A percentile compares a stretch with the other conserved stretches of the same genome.
Evolutionary conservation across 2,888 invertebrate species (phyloP).

Genomic region (Tenthredo amoena): DNA sequence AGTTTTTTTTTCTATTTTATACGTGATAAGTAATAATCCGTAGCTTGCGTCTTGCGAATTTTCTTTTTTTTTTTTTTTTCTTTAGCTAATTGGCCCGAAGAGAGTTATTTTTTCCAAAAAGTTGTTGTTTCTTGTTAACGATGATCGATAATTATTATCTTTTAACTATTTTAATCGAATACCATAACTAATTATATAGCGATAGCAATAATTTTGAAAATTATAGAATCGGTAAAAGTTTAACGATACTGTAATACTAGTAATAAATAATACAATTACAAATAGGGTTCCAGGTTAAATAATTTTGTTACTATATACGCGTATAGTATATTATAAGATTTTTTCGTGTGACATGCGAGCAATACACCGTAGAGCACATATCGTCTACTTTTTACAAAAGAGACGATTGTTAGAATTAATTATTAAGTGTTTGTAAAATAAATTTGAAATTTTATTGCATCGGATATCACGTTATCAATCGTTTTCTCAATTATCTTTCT

Average conservation of each 20-base stretch:
- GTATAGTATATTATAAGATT: slow-evolving; percentile 43
- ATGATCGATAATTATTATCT: slow-evolving; percentile 4
- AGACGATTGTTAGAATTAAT: slow-evolving; percentile 57
- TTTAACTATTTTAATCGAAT: neutral
- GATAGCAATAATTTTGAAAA: slow-evolving; percentile 35
- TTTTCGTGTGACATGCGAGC: slow-evolving; percentile 58
- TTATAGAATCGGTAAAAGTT: neutral
- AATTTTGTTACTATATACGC: neutral
- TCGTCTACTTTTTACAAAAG: slow-evolving; percentile 53
- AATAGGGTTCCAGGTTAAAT: neutral
- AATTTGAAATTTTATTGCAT: slow-evolving; percentile 4
- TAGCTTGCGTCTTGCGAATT: neutral
- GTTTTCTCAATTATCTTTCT: neutral
- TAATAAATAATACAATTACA: neutral
- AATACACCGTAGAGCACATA: slow-evolving; percentile 59
- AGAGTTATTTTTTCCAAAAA: neutral
- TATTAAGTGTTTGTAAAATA: neutral
- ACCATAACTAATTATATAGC: slow-evolving; percentile 36
- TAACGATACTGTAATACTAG: neutral
- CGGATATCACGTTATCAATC: neutral
- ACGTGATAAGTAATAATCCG: neutral
- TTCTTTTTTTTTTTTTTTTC: neutral
- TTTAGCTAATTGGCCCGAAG: neutral
- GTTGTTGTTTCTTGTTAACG: neutral
- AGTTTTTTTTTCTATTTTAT: neutral